Evolutionary conservation across 2,888 invertebrate genomes (phyloP).

Genomic region (Caenorhabditis sp.): DNA sequence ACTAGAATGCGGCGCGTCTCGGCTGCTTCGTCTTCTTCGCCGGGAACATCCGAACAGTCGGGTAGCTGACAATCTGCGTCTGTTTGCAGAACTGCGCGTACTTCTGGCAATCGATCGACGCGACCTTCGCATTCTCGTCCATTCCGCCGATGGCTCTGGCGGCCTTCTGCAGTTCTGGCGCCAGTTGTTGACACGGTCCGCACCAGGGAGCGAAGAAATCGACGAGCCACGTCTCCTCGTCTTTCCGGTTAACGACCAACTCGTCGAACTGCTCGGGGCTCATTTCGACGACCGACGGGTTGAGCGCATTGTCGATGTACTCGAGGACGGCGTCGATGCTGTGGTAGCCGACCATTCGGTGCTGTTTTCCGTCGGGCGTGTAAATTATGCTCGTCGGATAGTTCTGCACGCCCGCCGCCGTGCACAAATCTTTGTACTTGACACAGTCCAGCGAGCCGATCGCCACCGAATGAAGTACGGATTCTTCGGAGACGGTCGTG

Average conservation of each 20-base stretch:
- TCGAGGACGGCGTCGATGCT: conserved; percentile 83
- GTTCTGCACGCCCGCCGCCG: conserved; percentile 79
- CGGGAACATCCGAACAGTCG: conserved; percentile 85
- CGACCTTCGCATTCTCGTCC: conserved; percentile 65
- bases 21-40: conserved; percentile 79
- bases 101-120: conserved; percentile 84
- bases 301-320: conserved; percentile 82
- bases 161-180: conserved; percentile 84
- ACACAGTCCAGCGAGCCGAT: conserved; percentile 76
- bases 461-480: conserved; percentile 44
- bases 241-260: conserved; percentile 82
- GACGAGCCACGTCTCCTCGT: conserved; percentile 84
- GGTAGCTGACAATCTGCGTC: conserved; percentile 84
- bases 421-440: conserved; percentile 69
- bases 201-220: conserved; percentile 88
- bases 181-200: conserved; percentile 85
- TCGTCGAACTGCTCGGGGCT: conserved; percentile 82
- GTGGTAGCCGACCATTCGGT: conserved; percentile 82
- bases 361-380: conserved; percentile 62
- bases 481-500: conserved; percentile 77
- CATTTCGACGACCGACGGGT: conserved; percentile 83
- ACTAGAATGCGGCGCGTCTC: conserved; percentile 58
- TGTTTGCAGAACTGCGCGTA: conserved; percentile 83
- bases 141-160: conserved; percentile 79
- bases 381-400: conserved; percentile 86